Percentiles rank a stretch among this genome's conserved stretches.
phyloP scores from a whole-genome alignment of 2,797 vertebrate species.

The Sciurus carolinensis region DNA sequence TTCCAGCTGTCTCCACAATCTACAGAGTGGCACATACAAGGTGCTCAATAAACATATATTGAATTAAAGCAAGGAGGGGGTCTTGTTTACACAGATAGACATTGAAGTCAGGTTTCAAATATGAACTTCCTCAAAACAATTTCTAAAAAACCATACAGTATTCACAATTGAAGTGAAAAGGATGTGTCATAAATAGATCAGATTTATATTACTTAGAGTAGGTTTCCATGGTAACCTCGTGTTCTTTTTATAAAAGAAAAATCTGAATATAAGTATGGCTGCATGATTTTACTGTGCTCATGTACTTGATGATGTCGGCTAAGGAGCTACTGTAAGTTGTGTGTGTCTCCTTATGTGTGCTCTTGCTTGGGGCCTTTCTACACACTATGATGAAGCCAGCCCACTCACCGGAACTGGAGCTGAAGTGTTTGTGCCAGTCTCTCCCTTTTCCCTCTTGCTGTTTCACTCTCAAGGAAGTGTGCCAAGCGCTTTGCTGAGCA shows the following conservation, averaged over 20 bases:
- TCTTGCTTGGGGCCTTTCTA: not conserved
- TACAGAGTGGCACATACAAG: not conserved
- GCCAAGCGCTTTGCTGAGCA: conserved; percentile 10
- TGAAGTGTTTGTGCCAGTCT: not conserved
- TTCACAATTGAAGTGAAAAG: conserved; percentile 62
- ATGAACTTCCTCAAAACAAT: conserved; percentile 60
- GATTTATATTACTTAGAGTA: conserved; percentile 72
- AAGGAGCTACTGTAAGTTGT: not conserved
- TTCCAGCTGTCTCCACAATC: not conserved
- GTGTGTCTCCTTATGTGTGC: not conserved
- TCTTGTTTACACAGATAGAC: not conserved
- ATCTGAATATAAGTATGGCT: conserved; percentile 68
- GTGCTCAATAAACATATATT: not conserved
- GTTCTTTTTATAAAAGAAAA: conserved; percentile 77
- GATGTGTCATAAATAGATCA: conserved; percentile 78
- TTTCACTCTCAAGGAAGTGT: not conserved
- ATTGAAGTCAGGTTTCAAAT: conserved; percentile 25
- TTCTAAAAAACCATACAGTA: conserved; percentile 67
- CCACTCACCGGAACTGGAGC: not conserved
- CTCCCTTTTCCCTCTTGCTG: not conserved
- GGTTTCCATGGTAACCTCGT: conserved; percentile 79
- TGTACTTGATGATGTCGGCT: conserved; percentile 40
- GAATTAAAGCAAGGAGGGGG: conserved; percentile 3
- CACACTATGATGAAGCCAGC: not conserved
- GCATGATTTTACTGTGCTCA: not conserved